These are phyloP conservation scores for Leucozona laternaria DNA, from an alignment of 2,888 invertebrate species.

Conservation along the genomic window DNA sequence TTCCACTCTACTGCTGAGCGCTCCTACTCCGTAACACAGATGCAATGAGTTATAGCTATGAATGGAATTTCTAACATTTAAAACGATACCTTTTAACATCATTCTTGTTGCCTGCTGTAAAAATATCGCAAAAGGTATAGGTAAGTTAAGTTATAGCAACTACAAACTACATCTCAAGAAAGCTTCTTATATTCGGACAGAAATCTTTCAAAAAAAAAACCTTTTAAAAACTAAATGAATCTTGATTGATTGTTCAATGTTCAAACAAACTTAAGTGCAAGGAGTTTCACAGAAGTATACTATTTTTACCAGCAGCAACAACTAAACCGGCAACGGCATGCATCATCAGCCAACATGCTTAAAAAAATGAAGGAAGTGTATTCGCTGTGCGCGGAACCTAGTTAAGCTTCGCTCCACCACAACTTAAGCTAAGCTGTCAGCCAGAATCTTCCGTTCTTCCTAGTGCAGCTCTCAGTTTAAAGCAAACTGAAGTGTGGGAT, in stretches of 20 bases:
- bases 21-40: constrained; percentile 42
- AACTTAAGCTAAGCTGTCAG: no score
- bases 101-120: not conserved
- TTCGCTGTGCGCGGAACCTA: no score
- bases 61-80: constrained; percentile 11
- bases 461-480: no score
- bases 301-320: no score
- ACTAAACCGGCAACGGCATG: no score
- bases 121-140: not conserved
- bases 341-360: no score
- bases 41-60: constrained; percentile 55
- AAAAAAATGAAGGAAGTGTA: no score
- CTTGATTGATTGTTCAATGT: not conserved
- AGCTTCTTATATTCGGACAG: not conserved
- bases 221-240: not conserved
- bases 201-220: not conserved
- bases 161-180: not conserved
- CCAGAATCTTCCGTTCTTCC: no score
- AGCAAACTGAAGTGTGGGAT: no score
- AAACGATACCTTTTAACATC: not conserved
- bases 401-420: no score
- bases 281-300: not conserved
- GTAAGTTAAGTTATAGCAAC: not conserved
- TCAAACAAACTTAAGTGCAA: not conserved
- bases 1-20: constrained; percentile 30